A percentile compares a stretch with the other conserved stretches of the same genome.
Evolutionary conservation across 2,113 vertebrate genomes (phyloP).

Genomic region (Zosterops borbonicus): DNA sequence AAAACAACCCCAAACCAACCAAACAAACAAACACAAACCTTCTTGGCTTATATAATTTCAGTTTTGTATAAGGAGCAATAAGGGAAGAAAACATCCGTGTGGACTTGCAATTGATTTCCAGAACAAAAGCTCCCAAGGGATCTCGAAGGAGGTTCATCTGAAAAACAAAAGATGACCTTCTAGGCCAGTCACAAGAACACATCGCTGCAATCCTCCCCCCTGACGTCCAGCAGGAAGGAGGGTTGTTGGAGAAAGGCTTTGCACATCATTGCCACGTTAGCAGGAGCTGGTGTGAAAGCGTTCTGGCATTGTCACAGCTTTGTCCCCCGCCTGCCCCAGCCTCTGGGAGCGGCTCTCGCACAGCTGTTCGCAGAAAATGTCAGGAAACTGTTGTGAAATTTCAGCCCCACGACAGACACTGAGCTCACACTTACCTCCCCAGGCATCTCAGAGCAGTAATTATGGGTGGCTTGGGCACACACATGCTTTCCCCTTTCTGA

Average conservation of each 20-base stretch:
- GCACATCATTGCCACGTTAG: accelerated
- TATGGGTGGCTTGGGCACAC: not conserved
- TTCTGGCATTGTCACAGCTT: accelerated
- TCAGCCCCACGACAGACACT: accelerated
- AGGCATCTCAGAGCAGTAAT: not conserved
- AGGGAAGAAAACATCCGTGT: not conserved
- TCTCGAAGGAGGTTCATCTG: not conserved
- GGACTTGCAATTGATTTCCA: not conserved
- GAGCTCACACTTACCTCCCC: not conserved
- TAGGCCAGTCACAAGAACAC: not conserved
- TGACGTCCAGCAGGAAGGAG: accelerated
- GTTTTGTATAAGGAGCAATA: not conserved
- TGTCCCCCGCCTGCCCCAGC: not conserved
- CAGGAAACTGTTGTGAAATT: not conserved
- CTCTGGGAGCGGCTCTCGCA: accelerated
- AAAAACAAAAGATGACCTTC: not conserved
- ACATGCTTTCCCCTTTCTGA: not conserved
- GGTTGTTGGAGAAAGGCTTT: not conserved
- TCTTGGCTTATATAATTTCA: not conserved
- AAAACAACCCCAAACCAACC: too few species aligned
- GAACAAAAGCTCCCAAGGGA: not conserved
- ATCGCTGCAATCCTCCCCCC: not conserved
- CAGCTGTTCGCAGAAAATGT: not conserved
- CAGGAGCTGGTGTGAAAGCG: not conserved
- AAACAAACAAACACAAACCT: not conserved